phyloP scores from a whole-genome alignment of 1,140 invertebrate species.

The Drosophila nigrodunni region DNA sequence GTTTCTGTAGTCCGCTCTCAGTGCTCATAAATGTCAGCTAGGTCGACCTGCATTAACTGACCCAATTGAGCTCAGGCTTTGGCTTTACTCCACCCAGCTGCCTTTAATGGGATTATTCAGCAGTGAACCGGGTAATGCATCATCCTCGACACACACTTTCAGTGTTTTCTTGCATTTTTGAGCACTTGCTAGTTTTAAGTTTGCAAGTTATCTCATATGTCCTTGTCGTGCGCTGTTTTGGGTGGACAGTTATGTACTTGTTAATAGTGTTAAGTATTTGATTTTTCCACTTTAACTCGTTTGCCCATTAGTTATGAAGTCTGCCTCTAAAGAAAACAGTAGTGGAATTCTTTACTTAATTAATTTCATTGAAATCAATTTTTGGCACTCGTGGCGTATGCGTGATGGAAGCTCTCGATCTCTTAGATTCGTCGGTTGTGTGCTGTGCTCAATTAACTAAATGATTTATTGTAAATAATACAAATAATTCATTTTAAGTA shows the following conservation, averaged over 20 bases:
- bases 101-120: slow-evolving; percentile 80
- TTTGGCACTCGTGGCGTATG: neutral
- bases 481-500: no score
- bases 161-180: slow-evolving; percentile 21
- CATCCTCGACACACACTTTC: slow-evolving; percentile 50
- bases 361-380: neutral
- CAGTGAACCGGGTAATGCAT: slow-evolving; percentile 76
- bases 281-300: neutral
- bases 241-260: slow-evolving; percentile 52
- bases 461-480: neutral
- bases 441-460: neutral
- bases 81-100: neutral
- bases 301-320: neutral
- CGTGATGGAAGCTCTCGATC: neutral
- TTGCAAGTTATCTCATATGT: slow-evolving; percentile 30
- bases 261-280: neutral
- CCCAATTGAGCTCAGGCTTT: slow-evolving; percentile 61
- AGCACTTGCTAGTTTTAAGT: slow-evolving; percentile 30
- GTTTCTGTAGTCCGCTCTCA: slow-evolving; percentile 9
- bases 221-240: slow-evolving; percentile 43
- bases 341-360: neutral
- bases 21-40: slow-evolving; percentile 74
- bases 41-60: slow-evolving; percentile 78
- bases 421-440: neutral
- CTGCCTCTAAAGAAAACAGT: neutral